Conservation (phyloP, 2,797 vertebrate genomes). For the Coendou prehensilis region DNA sequence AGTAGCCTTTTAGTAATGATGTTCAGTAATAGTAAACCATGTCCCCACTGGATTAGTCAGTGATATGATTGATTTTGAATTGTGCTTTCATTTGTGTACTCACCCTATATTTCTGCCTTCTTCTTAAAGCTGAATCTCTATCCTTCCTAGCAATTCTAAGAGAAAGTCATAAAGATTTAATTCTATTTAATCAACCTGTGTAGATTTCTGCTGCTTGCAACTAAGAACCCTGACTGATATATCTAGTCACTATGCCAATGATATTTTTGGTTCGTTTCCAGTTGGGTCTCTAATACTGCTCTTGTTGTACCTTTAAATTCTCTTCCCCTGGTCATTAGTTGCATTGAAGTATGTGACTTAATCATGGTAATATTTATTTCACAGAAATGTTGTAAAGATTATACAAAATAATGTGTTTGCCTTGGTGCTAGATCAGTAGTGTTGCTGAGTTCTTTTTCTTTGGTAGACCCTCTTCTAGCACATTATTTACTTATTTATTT, state of each 20-base stretch:
- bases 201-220: background rate
- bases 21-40: background rate
- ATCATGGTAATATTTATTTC: slow-evolving; percentile 39
- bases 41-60: background rate
- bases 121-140: background rate
- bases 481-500: background rate
- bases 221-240: background rate
- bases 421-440: background rate
- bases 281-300: background rate
- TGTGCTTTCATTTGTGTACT: background rate
- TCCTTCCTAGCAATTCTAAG: slow-evolving; percentile 8
- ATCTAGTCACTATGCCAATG: background rate
- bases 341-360: background rate
- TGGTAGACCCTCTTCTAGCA: slow-evolving; percentile 6
- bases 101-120: background rate
- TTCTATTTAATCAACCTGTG: slow-evolving; percentile 2
- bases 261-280: slow-evolving; percentile 35
- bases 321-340: slow-evolving; percentile 47
- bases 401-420: background rate
- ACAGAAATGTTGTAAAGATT: background rate
- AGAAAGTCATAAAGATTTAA: slow-evolving; percentile 41
- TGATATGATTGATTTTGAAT: background rate
- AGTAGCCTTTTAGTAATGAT: background rate
- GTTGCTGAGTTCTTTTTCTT: background rate
- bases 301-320: slow-evolving; percentile 41